Conservation (phyloP, 2,797 vertebrate species). For the Silurus aristotelis region DNA sequence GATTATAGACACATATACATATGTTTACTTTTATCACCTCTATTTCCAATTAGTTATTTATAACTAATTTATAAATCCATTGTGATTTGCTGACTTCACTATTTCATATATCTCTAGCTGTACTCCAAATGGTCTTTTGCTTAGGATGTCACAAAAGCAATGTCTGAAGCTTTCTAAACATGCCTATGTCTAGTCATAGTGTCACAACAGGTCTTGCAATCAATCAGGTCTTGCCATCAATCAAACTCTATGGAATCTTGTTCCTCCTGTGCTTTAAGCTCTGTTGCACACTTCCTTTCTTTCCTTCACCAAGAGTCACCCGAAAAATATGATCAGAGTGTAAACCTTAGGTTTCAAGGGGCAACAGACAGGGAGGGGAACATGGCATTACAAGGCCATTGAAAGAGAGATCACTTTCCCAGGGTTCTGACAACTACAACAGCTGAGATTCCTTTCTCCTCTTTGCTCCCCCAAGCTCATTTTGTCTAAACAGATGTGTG, state of each 20-base stretch:
- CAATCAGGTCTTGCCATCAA: neutral
- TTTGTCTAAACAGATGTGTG: slow-evolving; percentile 66
- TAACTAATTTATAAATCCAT: too few relatives aligned
- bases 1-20: neutral
- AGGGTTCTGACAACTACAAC: slow-evolving; percentile 73
- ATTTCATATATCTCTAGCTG: neutral
- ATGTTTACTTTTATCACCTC: neutral
- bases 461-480: slow-evolving; percentile 52
- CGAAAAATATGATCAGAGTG: slow-evolving; percentile 67
- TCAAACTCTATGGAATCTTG: slow-evolving; percentile 6
- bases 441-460: slow-evolving; percentile 70
- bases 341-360: slow-evolving; percentile 54
- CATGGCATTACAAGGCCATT: slow-evolving; percentile 42
- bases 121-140: neutral
- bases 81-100: neutral
- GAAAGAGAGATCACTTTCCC: slow-evolving; percentile 68
- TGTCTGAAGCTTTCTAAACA: neutral
- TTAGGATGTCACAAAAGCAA: slow-evolving; percentile 10
- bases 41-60: neutral
- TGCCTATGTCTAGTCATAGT: neutral
- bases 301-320: slow-evolving; percentile 55
- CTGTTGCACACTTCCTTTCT: slow-evolving; percentile 46
- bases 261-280: slow-evolving; percentile 55
- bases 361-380: slow-evolving; percentile 42
- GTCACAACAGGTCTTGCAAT: neutral